These are phyloP conservation scores for Gadopsis marmoratus DNA, from an alignment of 2,797 vertebrate species.

Conservation along the genomic window DNA sequence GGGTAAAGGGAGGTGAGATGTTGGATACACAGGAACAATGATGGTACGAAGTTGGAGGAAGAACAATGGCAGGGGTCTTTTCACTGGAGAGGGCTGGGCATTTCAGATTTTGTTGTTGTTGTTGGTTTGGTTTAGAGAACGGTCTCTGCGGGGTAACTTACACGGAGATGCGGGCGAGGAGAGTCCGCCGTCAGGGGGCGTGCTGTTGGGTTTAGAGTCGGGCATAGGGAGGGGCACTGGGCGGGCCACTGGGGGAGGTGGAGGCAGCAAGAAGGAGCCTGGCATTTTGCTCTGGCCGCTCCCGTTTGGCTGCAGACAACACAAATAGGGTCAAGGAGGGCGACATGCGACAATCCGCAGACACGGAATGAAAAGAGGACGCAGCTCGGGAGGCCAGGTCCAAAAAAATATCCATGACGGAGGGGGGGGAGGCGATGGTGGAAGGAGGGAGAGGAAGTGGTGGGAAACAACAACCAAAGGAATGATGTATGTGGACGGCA, in stretches of 20 bases:
- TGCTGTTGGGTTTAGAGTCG: slow-evolving; percentile 93
- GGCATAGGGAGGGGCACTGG: slow-evolving; percentile 97
- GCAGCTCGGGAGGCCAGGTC: slow-evolving; percentile 72
- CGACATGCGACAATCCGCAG: slow-evolving; percentile 82
- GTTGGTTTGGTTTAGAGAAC: slow-evolving; percentile 69
- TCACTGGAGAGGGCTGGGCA: slow-evolving; percentile 67
- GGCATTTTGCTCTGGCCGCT: slow-evolving; percentile 97
- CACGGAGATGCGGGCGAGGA: slow-evolving; percentile 95
- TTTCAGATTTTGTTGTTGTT: slow-evolving; percentile 47
- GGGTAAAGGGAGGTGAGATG: slow-evolving; percentile 60
- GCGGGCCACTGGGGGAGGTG: slow-evolving; percentile 97
- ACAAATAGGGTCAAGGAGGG: slow-evolving; percentile 91
- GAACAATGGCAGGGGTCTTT: slow-evolving; percentile 68
- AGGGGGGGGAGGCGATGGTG: slow-evolving; percentile 60
- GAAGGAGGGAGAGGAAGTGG: slow-evolving; percentile 70
- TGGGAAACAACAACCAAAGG: slow-evolving; percentile 82
- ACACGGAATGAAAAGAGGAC: slow-evolving; percentile 81
- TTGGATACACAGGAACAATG: slow-evolving; percentile 66
- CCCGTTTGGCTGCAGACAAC: slow-evolving; percentile 97
- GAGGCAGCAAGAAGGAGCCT: slow-evolving; percentile 97
- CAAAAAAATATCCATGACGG: slow-evolving; percentile 81
- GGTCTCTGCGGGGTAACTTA: slow-evolving; percentile 90
- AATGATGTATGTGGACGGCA: slow-evolving; percentile 82
- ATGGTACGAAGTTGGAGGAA: slow-evolving; percentile 68
- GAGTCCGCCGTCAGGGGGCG: slow-evolving; percentile 92